Base-by-base conservation (phyloP, 2,888 invertebrate species). In the Antitype chi region DNA sequence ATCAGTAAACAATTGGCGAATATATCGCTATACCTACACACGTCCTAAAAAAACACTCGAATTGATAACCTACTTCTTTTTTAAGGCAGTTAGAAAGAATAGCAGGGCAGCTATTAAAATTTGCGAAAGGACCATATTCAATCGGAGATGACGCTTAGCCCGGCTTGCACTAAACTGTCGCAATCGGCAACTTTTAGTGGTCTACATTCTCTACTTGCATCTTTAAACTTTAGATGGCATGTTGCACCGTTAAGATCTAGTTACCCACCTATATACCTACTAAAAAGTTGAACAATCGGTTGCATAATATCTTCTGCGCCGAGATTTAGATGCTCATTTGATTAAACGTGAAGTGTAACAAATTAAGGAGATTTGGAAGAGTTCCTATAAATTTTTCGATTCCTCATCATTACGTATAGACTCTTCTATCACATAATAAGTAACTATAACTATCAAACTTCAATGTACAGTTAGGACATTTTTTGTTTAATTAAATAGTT, bases 201-300 rank as follows among this genome's bases (percentile, higher is more conserved):
- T 75, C 55, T 64, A 85, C 70, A 85, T 81, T 76, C 82, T 69
- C 52, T 64, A 52, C 11, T 67, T 17, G 63, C 71, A 72, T 68
- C 49, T 82, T 82, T 57, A 25, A 67, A 79, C 70, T 73, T 67
- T 32, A 81, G 70, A 70, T 70, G 72, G 70, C 68, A 82, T 70
- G 43, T 62, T 70, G 70, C 67, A 81, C 67, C 64, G 57, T 53
- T 47, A 60, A 63, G 20, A 64, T 63, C 74, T 57, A 60, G 28
- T 25, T 53, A 43, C 17, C 9, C 17, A 57, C 49, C 49, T 57
- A 15, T 23, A 6, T n/a, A 25, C 2, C 6, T 23, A n/a, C 32
- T 74, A 75, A 80, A 85, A 81, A 32, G 20, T 49, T 80, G 23
- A 28, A 68, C 63, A 28, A 64, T 52, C n/a, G 25, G 52, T 84